Base-by-base conservation (phyloP, 2,113 vertebrate species). In the Vidua macroura region DNA sequence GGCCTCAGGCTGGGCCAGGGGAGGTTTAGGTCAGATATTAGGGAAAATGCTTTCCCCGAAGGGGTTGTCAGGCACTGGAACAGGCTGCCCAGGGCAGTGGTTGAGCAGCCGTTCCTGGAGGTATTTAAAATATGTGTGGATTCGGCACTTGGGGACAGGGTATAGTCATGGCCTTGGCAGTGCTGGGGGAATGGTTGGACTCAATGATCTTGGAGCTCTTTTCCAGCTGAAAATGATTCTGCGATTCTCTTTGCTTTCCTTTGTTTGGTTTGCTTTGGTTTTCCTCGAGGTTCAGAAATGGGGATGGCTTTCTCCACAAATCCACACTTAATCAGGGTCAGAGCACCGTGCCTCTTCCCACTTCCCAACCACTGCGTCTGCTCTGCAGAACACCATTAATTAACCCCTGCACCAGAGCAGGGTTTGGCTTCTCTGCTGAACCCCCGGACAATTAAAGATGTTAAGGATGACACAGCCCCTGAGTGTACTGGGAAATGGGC, bases 401-500 rank as follows among this genome's bases (percentile, higher is more conserved):
- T 91, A 92, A 59, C 21, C 27, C 25, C 20, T 70, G 85, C 53
- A 31, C 41, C 35, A 49, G 44, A 44, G 49, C 31, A 11, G 41
- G 74, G 17, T 6, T 94, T 83, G 88, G 83, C 41, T 84, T 9
- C 80, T 14, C 81, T 33, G n/a, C 41, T 12, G 12, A 49, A 13
- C 7, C 43, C 13, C 39, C 4, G 7, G 56, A 16, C 35, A 78
- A 63, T 60, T 51, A 78, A 4, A 55, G 49, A 69, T 81, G 60
- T 60, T 53, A 79, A 92, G 86, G 96, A 93, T 95, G 94, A 95
- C 81, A 56, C 89, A 93, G 82, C 89, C 91, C 63, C 16, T 10
- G 44, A n/a, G n/a, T 2, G 37, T 22, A 33, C 81, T 43, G 72
- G 82, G 74, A 95, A 92, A 79, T 58, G 48, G 81, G 67, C 77